Evolutionary conservation across 2,113 vertebrate species (phyloP), one percentile per base, ranked within the genome.

Genomic region (Elgaria multicarinata): DNA sequence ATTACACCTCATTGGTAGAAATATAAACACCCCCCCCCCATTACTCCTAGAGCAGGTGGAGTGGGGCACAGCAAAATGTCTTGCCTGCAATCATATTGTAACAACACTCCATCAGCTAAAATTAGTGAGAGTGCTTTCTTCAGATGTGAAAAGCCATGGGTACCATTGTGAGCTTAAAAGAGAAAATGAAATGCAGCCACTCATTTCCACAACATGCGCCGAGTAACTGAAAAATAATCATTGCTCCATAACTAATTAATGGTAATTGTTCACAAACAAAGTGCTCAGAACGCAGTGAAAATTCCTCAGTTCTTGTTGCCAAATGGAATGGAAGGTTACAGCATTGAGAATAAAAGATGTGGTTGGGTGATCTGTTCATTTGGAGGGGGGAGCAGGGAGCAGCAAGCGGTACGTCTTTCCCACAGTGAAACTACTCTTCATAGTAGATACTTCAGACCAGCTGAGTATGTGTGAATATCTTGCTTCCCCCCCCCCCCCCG

Each of bases 221-320:
- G 36, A 75, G 31, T 3, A 44, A 67, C 16, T 39, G 89, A 90
- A 89, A 62, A 89, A 76, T 83, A 92, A 94, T 14, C 78, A 69
- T 18, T 81, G 86, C 76, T 92, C 66, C 53, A 55, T 33, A 83
- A 74, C 89, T 90, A 79, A 92, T 89, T 90, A 87, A 88, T 83
- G 85, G 44, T 64, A 36, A 71, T 83, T 79, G 87, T 31, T 66
- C 91, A 86, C 89, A 74, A 90, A 87, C 44, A 91, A 90, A 89
- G 83, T 28, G 71, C 36, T 58, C 10, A 9, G 67, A 82, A 83
- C 2, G 67, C 67, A 83, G 71, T 36, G 72, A 76, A 85, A 90
- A 36, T 69, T 82, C 36, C 53, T 89, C 46, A 87, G 79, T 91
- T 86, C 69, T 69, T 90, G 69, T 22, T 82, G 67, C 87, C 90